Evolutionary conservation across 2,113 vertebrate genomes (phyloP), one percentile per base, ranked within the genome.

Genomic region (Datnioides undecimradiatus): DNA sequence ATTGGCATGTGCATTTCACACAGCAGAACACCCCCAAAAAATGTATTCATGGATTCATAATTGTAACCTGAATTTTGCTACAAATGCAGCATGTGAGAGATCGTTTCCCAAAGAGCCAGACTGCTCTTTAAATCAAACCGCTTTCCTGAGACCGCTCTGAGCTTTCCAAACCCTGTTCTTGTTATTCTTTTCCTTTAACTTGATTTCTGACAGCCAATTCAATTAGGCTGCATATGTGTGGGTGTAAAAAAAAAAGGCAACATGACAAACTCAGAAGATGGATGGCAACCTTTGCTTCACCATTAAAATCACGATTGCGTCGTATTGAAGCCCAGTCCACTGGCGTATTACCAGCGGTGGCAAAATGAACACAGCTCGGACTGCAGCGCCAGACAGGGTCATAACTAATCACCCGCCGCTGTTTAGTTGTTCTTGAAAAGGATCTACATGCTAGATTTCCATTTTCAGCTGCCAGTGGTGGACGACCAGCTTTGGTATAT

Each of bases 211-310:
- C 86, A 90, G 88, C 85, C 82, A 89, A 91, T 92, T 90, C 82
- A 93, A 90, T 93, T 85, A 88, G 71, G 70, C 79, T 77, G 81
- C 83, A 87, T 90, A 90, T 86, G 83, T 90, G 83, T 72, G 76
- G 80, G 79, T 85, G 86, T 82, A 88, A 92, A 91, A 86, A 92
- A 91, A 86, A 86, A 89, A 85, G 69, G 80, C 83, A 90, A 84
- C 83, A 87, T 83, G 87, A 91, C 88, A 91, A 77, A 91, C 78
- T 76, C 66, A 40, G 76, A 88, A 91, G 88, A 93, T 88, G 80
- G 88, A 92, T 87, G 89, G 86, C 85, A 89, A 93, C 90, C 91
- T 91, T 91, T 92, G 85, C 86, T 79, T 89, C 88, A 87, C 82
- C 84, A 86, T 91, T 92, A 90, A 88, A 93, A 87, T 84, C 76